phyloP scores from a whole-genome alignment of 2,113 vertebrate species.

The Podarcis cretensis region DNA sequence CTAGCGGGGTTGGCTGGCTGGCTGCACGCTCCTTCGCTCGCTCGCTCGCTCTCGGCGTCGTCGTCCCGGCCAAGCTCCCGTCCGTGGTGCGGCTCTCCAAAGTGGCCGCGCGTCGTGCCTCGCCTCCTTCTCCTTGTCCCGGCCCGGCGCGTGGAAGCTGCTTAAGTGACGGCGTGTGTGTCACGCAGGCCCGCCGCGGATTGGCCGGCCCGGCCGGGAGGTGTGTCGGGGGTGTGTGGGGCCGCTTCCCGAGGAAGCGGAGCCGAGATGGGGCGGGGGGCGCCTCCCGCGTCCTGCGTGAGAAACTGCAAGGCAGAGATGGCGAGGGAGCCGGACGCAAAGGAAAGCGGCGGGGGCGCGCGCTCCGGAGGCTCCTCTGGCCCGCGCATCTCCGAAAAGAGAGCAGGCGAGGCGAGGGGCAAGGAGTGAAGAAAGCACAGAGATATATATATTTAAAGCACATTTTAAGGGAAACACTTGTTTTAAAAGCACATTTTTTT shows the following conservation, averaged over 20 bases:
- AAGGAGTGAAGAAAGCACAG: no score
- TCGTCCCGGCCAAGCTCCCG: no score
- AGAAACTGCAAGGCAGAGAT: background rate
- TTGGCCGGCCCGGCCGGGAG: background rate
- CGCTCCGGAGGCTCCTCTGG: background rate
- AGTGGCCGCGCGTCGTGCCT: no score
- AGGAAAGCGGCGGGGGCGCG: no score
- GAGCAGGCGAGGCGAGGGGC: no score
- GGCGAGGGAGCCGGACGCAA: background rate
- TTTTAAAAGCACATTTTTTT: no score
- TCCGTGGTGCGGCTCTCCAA: background rate
- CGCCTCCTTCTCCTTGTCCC: background rate
- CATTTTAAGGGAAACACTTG: no score
- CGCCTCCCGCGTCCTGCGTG: background rate
- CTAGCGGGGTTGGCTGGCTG: background rate
- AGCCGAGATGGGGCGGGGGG: background rate
- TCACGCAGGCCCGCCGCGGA: constrained; percentile 13
- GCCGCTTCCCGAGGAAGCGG: background rate
- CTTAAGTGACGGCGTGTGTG: constrained; percentile 32
- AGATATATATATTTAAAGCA: no score
- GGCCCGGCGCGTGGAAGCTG: background rate
- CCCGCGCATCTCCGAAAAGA: no score
- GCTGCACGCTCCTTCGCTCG: background rate
- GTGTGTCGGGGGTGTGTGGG: background rate
- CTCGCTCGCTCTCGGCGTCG: no score